Conservation (phyloP, 1,140 invertebrate species). For the Potamilus streckersoni region DNA sequence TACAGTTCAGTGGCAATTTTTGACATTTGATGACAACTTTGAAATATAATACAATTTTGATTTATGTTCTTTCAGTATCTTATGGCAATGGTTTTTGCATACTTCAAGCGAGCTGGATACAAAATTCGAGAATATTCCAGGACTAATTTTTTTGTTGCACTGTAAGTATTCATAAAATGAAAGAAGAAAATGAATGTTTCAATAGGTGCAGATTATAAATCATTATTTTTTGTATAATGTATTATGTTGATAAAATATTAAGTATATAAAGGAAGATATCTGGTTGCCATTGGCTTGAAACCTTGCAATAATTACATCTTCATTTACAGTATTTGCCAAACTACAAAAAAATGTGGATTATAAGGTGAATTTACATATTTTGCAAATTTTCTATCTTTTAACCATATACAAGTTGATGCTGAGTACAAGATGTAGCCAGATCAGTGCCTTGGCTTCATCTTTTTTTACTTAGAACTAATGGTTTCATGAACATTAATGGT, state of each 20-base stretch:
- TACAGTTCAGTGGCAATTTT: background rate
- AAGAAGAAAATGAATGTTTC: background rate
- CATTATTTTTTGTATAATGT: background rate
- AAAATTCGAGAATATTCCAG: slow-evolving; percentile 69
- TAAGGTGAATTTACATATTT: too few relatives aligned
- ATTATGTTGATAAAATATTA: background rate
- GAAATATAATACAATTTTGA: slow-evolving; percentile 3
- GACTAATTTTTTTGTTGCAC: slow-evolving; percentile 73
- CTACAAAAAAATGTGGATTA: too few relatives aligned
- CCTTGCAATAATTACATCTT: too few relatives aligned
- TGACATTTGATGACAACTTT: background rate
- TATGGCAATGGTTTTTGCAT: slow-evolving; percentile 74
- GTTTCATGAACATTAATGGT: too few relatives aligned
- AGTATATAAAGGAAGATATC: too few relatives aligned
- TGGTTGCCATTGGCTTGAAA: too few relatives aligned
- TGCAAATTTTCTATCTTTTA: too few relatives aligned
- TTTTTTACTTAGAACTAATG: too few relatives aligned
- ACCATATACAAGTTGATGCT: too few relatives aligned
- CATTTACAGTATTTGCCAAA: too few relatives aligned
- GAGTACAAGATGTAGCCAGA: too few relatives aligned
- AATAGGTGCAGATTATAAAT: background rate
- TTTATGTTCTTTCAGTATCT: slow-evolving; percentile 68
- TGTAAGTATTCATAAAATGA: slow-evolving; percentile 67
- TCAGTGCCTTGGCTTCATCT: too few relatives aligned
- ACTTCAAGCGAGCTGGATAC: slow-evolving; percentile 72